A percentile compares a stretch with the other conserved stretches of the same genome.
Conservation (phyloP, 2,888 invertebrate genomes). For the Agelastica alni region DNA sequence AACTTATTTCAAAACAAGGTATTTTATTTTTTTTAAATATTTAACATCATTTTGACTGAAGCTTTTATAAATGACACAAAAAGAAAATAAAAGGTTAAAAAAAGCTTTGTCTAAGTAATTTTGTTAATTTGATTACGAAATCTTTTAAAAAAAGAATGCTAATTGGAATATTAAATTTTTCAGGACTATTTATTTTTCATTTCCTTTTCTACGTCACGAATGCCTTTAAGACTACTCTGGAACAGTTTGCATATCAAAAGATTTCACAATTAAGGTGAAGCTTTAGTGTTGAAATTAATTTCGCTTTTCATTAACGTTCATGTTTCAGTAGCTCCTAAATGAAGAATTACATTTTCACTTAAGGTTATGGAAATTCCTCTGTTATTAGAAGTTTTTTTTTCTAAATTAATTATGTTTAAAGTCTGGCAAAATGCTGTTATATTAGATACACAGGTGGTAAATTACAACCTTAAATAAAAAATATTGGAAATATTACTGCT, state of each 20-base stretch:
- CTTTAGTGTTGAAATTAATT: slow-evolving; percentile 18
- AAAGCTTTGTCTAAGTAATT: neutral
- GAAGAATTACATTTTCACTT: slow-evolving; percentile 18
- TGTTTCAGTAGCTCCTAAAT: slow-evolving; percentile 13
- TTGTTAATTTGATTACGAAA: neutral
- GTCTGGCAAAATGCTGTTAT: too few species aligned
- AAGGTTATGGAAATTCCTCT: neutral
- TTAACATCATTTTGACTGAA: too few species aligned
- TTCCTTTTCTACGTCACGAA: slow-evolving; percentile 5
- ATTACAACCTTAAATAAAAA: too few species aligned
- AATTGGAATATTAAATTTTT: slow-evolving; percentile 9
- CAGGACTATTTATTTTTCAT: slow-evolving; percentile 11
- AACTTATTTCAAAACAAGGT: too few species aligned
- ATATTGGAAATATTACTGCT: too few species aligned
- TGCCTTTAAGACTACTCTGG: slow-evolving; percentile 7
- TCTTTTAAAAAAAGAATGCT: neutral
- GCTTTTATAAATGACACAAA: too few species aligned
- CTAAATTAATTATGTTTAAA: too few species aligned
- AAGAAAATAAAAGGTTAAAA: too few species aligned
- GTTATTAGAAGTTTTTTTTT: neutral
- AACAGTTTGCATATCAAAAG: slow-evolving; percentile 18
- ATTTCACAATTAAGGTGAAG: slow-evolving; percentile 13
- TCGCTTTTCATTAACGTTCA: slow-evolving; percentile 15
- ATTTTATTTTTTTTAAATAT: too few species aligned
- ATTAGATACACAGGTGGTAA: too few species aligned